A percentile compares a stretch with the other conserved stretches of the same genome.
phyloP scores from a whole-genome alignment of 64 coral and sea anemone species.

The Pachyseris speciosa region DNA sequence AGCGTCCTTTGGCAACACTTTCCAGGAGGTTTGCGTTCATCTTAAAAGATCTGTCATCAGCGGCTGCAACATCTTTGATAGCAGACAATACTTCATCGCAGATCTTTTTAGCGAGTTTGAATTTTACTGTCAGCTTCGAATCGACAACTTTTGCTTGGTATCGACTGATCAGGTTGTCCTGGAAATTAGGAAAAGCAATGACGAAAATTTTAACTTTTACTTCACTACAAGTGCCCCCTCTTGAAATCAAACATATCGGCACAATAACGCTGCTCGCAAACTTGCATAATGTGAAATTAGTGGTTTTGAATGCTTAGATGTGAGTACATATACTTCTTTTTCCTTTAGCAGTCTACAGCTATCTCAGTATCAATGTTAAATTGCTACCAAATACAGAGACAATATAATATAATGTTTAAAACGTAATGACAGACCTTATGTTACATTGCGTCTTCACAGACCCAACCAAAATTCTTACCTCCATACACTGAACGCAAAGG shows the following conservation, averaged over 20 bases:
- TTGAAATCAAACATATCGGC: too few relatives aligned
- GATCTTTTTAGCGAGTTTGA: conserved; percentile 14
- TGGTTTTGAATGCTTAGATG: conserved; percentile 9
- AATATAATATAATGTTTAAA: too few relatives aligned
- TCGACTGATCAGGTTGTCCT: conserved; percentile 35
- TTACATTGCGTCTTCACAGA: too few relatives aligned
- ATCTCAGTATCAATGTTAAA: too few relatives aligned
- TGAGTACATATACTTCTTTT: too few relatives aligned
- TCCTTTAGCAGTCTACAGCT: too few relatives aligned
- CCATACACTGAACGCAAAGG: conserved; percentile 88
- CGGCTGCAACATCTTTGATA: not conserved
- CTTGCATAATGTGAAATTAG: too few relatives aligned
- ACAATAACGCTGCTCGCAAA: not conserved
- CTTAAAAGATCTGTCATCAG: not conserved
- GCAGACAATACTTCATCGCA: not conserved
- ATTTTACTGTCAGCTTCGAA: conserved; percentile 5
- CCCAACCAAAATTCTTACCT: conserved; percentile 52
- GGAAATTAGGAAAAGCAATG: not conserved
- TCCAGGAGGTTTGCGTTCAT: conserved; percentile 17
- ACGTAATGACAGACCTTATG: too few relatives aligned
- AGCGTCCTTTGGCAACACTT: conserved; percentile 24
- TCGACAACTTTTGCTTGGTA: conserved; percentile 16
- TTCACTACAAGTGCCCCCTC: too few relatives aligned
- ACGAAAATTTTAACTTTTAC: not conserved
- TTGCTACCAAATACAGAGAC: too few relatives aligned